A percentile compares a stretch with the other conserved stretches of the same genome.
Conservation (phyloP, 2,888 invertebrate genomes). For the Pediacus dermestoides region DNA sequence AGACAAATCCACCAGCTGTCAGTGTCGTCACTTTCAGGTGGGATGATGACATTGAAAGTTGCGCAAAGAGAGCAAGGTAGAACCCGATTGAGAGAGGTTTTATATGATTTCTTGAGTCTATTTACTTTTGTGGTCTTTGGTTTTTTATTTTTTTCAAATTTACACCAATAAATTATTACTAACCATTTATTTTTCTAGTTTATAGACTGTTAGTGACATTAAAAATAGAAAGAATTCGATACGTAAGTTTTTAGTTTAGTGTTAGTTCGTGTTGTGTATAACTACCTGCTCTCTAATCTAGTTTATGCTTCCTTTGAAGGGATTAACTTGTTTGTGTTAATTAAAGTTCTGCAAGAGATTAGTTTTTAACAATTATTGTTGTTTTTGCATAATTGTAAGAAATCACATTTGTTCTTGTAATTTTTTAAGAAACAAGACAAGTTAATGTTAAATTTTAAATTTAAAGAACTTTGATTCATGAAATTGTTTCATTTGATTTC, state of each 20-base stretch:
- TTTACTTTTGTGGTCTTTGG: slow-evolving; percentile 8
- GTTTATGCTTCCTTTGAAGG: slow-evolving; percentile 16
- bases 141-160: too few species aligned
- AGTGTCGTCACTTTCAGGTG: slow-evolving; percentile 92
- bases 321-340: slow-evolving; percentile 9
- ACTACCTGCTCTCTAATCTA: slow-evolving; percentile 43
- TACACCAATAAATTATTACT: slow-evolving; percentile 10
- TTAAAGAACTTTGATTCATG: too few species aligned
- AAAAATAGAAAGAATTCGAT: too few species aligned
- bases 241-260: slow-evolving; percentile 14
- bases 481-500: too few species aligned
- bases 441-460: too few species aligned
- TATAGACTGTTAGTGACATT: too few species aligned
- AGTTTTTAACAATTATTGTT: slow-evolving; percentile 7
- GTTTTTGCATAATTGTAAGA: too few species aligned
- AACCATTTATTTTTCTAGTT: slow-evolving; percentile 2
- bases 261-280: slow-evolving; percentile 31
- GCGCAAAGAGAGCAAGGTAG: slow-evolving; percentile 58
- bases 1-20: slow-evolving; percentile 63
- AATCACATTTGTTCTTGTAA: too few species aligned
- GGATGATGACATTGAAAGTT: slow-evolving; percentile 57
- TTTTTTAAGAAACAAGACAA: too few species aligned
- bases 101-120: slow-evolving; percentile 13
- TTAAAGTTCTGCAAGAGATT: background rate
- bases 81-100: too few species aligned